Evolutionary conservation across 35 echinoderm and acorn worm genomes (phyloP), one percentile per base, ranked within the genome.

Genomic region (Stichopus chloronotus): DNA sequence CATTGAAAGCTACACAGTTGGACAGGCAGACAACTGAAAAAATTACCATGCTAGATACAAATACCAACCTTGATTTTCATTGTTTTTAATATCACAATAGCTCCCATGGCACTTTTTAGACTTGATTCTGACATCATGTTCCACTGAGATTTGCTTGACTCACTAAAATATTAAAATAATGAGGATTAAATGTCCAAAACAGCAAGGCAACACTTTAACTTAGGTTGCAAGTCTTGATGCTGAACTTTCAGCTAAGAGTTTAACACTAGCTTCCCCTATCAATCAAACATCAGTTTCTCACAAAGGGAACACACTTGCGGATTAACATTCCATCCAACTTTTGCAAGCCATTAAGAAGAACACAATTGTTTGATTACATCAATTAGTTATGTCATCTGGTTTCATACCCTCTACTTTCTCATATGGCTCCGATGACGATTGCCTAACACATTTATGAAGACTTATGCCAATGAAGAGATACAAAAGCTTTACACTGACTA

Each of bases 91-190:
- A 76, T 76, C 19, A 24, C 25, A 76, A 76, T 4, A 76, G 14
- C 25, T 24, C 72, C 25, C 72, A 76, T 4, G 10, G 72, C 9
- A 76, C 72, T 11, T 76, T 76, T 76, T 4, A 76, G 14, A 76
- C 72, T 76, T 76, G 72, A 76, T 21, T 76, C 72, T 76, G 72
- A 76, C 72, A 76, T 76, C 72, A 76, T 24, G 72, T 76, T 76
- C 8, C 72, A 76, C 72, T 12, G 9, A 76, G 72, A 76, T 8
- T 76, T 76, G 72, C 5, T 76, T 76, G 25, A 76, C 72, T 76
- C 72, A 76, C 72, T 76, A 76, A 76, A 17, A 76, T 76, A 76
- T 76, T 3, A 8, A 17, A 76, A 17, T 76, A 76, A 76, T 24
- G 25, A 21, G 72, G 19, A 76, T 76, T 11, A 76, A 76, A 76